Evolutionary conservation across 1,140 invertebrate genomes (phyloP).

Genomic region (Lepidotrigona ventralis): DNA sequence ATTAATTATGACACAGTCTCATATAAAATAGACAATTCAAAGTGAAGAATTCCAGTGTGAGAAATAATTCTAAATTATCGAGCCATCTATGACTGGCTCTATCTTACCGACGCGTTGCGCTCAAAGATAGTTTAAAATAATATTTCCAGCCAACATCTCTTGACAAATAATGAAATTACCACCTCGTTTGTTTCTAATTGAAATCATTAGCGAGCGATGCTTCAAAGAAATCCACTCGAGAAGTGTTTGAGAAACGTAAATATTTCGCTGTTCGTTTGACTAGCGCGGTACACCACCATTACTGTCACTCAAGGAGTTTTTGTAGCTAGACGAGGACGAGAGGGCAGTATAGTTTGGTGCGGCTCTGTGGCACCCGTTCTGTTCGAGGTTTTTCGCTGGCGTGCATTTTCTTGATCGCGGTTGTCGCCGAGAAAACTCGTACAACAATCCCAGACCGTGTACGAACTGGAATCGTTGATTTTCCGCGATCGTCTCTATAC

Average conservation of each 20-base stretch:
- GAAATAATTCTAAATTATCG: background rate
- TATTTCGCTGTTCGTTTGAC: slow-evolving; percentile 20
- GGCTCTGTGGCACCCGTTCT: slow-evolving; percentile 51
- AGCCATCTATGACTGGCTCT: background rate
- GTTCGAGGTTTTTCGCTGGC: slow-evolving; percentile 48
- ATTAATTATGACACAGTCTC: rapidly evolving
- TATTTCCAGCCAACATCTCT: background rate
- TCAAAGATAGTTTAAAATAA: background rate
- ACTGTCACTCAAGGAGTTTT: slow-evolving; percentile 65
- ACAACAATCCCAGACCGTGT: slow-evolving; percentile 6
- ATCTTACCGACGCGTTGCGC: slow-evolving; percentile 1
- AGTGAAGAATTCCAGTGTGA: background rate
- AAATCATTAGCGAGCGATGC: too few relatives aligned
- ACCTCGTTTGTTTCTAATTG: background rate
- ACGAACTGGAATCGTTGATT: slow-evolving; percentile 22
- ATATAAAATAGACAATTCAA: background rate
- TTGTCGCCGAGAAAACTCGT: slow-evolving; percentile 15
- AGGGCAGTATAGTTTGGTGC: slow-evolving; percentile 60
- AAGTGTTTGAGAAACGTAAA: background rate
- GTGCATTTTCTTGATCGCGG: slow-evolving; percentile 29
- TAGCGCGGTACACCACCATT: slow-evolving; percentile 61
- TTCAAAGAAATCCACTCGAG: rapidly evolving
- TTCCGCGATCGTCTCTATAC: slow-evolving; percentile 2
- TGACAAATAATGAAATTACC: background rate
- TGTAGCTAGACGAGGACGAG: slow-evolving; percentile 56